phyloP scores from a whole-genome alignment of 2,113 vertebrate genomes.

The Crotalus horridus region DNA sequence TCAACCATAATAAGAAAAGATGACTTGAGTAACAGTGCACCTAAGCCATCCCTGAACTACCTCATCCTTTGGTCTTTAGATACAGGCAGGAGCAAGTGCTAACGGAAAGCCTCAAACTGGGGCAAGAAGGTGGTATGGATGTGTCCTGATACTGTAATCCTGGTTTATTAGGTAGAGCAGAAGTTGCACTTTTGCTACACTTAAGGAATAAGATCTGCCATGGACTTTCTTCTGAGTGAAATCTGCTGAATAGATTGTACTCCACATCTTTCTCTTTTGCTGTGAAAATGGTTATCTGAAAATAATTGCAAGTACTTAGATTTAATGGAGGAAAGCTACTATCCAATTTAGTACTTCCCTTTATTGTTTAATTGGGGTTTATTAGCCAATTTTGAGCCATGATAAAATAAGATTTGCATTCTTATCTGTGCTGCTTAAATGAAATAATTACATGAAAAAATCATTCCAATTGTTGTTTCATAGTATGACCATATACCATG shows the following conservation, averaged over 20 bases:
- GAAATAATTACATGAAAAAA: constrained; percentile 55
- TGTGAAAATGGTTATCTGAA: not conserved
- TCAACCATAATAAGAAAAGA: not conserved
- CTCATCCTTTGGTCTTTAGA: not conserved
- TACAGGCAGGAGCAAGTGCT: not conserved
- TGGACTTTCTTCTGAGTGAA: not conserved
- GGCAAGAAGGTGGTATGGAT: not conserved
- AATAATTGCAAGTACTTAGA: not conserved
- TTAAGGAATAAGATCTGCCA: not conserved
- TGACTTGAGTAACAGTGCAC: not conserved
- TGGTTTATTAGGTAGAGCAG: not conserved
- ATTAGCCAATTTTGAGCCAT: constrained; percentile 35
- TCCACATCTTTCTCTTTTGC: not conserved
- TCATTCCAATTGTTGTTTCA: constrained; percentile 54
- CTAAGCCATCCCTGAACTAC: not conserved
- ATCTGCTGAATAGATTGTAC: not conserved
- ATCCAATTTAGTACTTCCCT: not conserved
- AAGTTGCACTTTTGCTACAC: not conserved
- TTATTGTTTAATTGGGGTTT: constrained; percentile 12
- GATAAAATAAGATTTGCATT: constrained; percentile 52
- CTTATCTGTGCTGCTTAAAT: constrained; percentile 50
- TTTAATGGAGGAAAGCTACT: not conserved
- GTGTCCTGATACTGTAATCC: not conserved
- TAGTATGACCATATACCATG: constrained; percentile 48
- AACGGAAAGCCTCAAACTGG: not conserved